These are phyloP conservation scores for Nansenia antarctica DNA, from an alignment of 2,113 vertebrate species.

Conservation along the genomic window DNA sequence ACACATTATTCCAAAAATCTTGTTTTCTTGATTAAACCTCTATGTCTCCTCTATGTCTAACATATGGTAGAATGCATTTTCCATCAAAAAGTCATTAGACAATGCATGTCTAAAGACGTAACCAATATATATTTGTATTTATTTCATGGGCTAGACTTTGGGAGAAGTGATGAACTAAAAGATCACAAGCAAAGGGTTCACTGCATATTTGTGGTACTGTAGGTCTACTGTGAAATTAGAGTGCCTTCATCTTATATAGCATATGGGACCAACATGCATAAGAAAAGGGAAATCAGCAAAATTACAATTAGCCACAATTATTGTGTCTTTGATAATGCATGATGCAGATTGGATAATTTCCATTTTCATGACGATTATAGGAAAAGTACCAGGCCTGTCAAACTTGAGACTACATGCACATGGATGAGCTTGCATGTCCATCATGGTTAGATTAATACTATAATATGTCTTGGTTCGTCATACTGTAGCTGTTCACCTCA, in stretches of 20 bases:
- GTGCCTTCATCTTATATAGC: conserved; percentile 35
- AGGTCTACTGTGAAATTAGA: conserved; percentile 28
- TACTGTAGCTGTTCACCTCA: too few species aligned
- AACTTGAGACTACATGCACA: background rate
- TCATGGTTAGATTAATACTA: too few species aligned
- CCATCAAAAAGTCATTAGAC: conserved; percentile 19
- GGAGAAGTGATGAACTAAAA: conserved; percentile 58
- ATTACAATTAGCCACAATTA: conserved; percentile 58
- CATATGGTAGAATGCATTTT: conserved; percentile 21
- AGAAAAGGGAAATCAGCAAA: conserved; percentile 38
- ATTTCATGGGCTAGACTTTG: conserved; percentile 61
- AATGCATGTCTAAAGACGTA: conserved; percentile 52
- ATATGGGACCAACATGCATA: conserved; percentile 13
- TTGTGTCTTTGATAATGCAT: conserved; percentile 41
- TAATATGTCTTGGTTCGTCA: too few species aligned
- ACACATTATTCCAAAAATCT: background rate
- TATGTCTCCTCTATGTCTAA: background rate
- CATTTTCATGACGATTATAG: conserved; percentile 53
- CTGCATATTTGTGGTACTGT: conserved; percentile 39
- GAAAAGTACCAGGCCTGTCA: conserved; percentile 14
- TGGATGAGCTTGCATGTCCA: background rate
- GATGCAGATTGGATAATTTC: conserved; percentile 52
- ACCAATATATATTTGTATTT: conserved; percentile 36
- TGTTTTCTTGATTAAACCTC: conserved; percentile 3
- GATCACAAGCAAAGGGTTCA: conserved; percentile 51